A percentile compares a stretch with the other conserved stretches of the same genome.
Conservation (phyloP, 2,797 vertebrate species). For the Aphelocoma californica region DNA sequence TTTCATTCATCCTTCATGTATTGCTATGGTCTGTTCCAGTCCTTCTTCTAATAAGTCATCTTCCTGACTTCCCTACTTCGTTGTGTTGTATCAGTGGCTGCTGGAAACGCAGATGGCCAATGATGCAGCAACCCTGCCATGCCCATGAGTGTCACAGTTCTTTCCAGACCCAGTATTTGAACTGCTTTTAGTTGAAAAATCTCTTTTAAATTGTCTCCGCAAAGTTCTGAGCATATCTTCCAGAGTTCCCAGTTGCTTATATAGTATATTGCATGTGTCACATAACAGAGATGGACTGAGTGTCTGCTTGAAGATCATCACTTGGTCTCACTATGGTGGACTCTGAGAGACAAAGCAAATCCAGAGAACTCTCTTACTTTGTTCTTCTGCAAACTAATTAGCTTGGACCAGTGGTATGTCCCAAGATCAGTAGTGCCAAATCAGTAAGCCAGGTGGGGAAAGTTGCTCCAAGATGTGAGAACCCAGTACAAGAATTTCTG, state of each 20-base stretch:
- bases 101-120: not conserved
- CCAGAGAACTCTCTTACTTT: not conserved
- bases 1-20: not conserved
- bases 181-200: not conserved
- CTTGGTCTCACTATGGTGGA: not conserved
- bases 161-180: not conserved
- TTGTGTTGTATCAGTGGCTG: not conserved
- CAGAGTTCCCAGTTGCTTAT: not conserved
- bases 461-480: not conserved
- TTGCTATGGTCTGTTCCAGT: not conserved
- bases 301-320: not conserved
- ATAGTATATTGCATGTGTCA: not conserved
- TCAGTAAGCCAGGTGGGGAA: not conserved
- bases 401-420: not conserved
- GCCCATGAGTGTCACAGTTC: not conserved
- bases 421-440: not conserved
- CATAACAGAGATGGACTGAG: accelerated
- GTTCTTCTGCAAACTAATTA: not conserved
- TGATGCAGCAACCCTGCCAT: not conserved
- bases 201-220: not conserved
- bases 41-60: not conserved
- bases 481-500: not conserved
- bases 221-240: not conserved
- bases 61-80: not conserved
- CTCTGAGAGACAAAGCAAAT: not conserved